phyloP scores from a whole-genome alignment of 2,797 vertebrate species.

The Gymnocypris eckloni region DNA sequence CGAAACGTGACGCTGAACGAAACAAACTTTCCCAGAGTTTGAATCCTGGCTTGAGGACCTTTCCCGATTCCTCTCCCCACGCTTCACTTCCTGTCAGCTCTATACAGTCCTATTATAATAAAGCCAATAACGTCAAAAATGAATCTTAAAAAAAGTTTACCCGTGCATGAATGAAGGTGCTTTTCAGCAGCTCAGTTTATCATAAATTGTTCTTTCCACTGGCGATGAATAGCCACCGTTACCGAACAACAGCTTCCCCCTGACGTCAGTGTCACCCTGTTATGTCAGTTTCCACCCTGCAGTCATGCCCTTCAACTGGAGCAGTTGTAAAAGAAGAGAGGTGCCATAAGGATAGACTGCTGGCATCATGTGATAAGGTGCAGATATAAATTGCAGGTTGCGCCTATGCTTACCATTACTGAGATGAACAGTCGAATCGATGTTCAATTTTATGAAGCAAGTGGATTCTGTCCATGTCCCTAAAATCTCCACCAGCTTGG shows the following conservation, averaged over 20 bases:
- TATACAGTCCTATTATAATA: not conserved
- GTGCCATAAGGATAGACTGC: slow-evolving; percentile 74
- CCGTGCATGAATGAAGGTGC: slow-evolving; percentile 17
- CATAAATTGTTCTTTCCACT: slow-evolving; percentile 75
- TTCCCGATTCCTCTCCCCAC: not conserved
- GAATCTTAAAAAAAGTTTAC: not conserved
- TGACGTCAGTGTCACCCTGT: not conserved
- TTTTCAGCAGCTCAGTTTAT: slow-evolving; percentile 77
- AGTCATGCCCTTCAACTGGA: not conserved
- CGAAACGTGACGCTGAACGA: too few species aligned
- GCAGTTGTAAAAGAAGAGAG: not conserved
- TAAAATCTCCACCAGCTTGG: not conserved
- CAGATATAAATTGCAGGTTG: not conserved
- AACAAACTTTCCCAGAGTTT: not conserved
- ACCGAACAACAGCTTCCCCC: slow-evolving; percentile 4
- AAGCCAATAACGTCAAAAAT: too few species aligned
- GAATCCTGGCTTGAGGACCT: not conserved
- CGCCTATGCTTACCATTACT: not conserved
- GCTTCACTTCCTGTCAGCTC: not conserved
- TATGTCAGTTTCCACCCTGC: not conserved
- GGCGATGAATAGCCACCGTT: slow-evolving; percentile 76
- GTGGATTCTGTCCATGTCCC: not conserved
- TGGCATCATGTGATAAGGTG: slow-evolving; percentile 59
- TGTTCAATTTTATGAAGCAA: not conserved
- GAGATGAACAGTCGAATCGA: not conserved